Evolutionary conservation across 1,140 invertebrate species (phyloP).

Genomic region (Drosophila kanapiae): DNA sequence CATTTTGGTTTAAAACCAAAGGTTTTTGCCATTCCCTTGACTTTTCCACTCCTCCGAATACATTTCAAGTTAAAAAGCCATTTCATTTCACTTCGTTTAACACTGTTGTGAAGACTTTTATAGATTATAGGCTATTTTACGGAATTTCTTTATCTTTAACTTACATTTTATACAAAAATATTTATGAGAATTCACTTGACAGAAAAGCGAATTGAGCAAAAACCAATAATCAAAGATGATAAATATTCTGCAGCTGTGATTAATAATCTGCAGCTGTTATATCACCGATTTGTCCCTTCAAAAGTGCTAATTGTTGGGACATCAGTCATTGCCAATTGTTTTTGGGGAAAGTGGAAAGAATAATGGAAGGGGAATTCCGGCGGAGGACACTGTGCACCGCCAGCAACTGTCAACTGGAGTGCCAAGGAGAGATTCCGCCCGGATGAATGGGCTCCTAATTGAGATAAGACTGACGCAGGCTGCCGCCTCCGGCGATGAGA

Average conservation of each 20-base stretch:
- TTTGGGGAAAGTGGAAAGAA: background rate
- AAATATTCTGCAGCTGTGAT: background rate
- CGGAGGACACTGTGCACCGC: conserved; percentile 17
- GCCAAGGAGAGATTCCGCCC: conserved; percentile 29
- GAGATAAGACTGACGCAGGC: conserved; percentile 69
- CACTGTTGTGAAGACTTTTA: background rate
- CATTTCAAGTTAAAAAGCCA: background rate
- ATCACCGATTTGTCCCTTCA: background rate
- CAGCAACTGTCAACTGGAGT: conserved; percentile 55
- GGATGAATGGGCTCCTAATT: conserved; percentile 74
- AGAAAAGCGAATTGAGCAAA: background rate
- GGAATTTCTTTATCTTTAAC: background rate
- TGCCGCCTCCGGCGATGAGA: conserved; percentile 56
- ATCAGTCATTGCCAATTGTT: conserved; percentile 21
- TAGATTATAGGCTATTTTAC: background rate
- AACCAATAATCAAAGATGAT: background rate
- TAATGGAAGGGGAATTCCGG: background rate
- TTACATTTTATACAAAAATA: background rate
- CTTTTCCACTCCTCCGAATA: background rate
- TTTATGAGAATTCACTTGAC: background rate
- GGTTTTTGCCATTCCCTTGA: no score
- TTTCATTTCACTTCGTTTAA: background rate
- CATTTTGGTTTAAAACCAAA: background rate
- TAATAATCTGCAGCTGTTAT: background rate
- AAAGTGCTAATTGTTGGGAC: conserved; percentile 22